Base-by-base conservation (phyloP, 2,797 vertebrate genomes). In the Gallinago nigripennis region DNA sequence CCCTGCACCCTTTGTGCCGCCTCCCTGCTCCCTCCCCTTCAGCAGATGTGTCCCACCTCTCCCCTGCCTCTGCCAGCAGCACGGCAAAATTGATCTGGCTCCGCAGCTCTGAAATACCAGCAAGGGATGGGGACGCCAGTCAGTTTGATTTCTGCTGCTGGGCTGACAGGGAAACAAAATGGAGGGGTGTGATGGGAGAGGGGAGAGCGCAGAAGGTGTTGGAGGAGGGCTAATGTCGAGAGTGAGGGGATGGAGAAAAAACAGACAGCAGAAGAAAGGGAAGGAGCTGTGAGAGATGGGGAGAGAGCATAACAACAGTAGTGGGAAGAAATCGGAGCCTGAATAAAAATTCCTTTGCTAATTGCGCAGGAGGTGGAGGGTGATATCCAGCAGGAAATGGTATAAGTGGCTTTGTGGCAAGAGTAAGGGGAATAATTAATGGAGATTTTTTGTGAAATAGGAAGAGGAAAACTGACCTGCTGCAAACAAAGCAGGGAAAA, bases 331-430 rank as follows among this genome's bases (percentile, higher is more conserved):
- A 86, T 3, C 1, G 1, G 45, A 81, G 48, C 48, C 7, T 17
- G 35, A 93, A 82, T 75, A 50, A 79, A 86, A 94, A 45, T 28
- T 33, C 37, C 71, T 82, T 80, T 61, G 53, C 53, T 86, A 68
- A 82, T 87, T 66, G 50, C 12, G 2, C 8, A 11, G 88, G 60
- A 95, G 85, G 50, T 69, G 41, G 64, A 84, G 48, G 45, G 64
- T 82, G 71, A 92, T 87, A 96, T 78, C 43, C 61, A 75, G 37
- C 68, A 94, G 93, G 81, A 94, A 95, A 94, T 48, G 35, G 37
- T 87, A 0, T 54, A 35, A 90, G 92, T 72, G 68, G 64, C 61
- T 82, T 87, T 79, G 66, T 87, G 75, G 46, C 72, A 85, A 75
- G 75, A 85, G 48, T 30, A 61, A 73, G 64, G 10, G 54, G 65